Percentiles rank a stretch among this genome's conserved stretches.
Conservation (phyloP, 2,113 vertebrate species). For the Cygnus atratus region DNA sequence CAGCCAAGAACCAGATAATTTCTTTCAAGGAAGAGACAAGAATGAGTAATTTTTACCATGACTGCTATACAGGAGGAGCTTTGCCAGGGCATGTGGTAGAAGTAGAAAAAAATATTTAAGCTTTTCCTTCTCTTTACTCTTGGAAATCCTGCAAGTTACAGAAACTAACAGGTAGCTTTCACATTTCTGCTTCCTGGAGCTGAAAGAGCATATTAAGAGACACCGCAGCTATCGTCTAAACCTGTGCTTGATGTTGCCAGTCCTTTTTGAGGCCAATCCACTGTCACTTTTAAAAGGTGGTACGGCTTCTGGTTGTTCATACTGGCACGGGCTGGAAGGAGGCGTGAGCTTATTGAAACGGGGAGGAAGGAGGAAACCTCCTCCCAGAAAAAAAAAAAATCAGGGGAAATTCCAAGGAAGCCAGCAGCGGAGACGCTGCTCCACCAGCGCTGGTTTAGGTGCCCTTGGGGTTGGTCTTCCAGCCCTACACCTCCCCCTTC, state of each 20-base stretch:
- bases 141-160: neutral
- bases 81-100: neutral
- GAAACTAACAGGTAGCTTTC: neutral
- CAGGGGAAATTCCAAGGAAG: neutral
- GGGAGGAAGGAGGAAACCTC: neutral
- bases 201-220: neutral
- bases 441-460: neutral
- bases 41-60: neutral
- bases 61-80: neutral
- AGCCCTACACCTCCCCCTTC: neutral
- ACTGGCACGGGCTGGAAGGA: neutral
- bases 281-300: neutral
- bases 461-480: neutral
- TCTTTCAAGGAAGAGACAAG: neutral
- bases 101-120: neutral
- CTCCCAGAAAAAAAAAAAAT: neutral
- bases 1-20: neutral
- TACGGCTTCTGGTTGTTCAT: neutral
- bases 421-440: neutral
- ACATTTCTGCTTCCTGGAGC: neutral
- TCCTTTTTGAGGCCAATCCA: neutral
- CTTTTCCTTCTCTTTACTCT: neutral
- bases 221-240: neutral
- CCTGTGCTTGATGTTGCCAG: neutral
- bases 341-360: neutral